phyloP scores from a whole-genome alignment of 2,113 vertebrate species.

The Leucosticte australis region DNA sequence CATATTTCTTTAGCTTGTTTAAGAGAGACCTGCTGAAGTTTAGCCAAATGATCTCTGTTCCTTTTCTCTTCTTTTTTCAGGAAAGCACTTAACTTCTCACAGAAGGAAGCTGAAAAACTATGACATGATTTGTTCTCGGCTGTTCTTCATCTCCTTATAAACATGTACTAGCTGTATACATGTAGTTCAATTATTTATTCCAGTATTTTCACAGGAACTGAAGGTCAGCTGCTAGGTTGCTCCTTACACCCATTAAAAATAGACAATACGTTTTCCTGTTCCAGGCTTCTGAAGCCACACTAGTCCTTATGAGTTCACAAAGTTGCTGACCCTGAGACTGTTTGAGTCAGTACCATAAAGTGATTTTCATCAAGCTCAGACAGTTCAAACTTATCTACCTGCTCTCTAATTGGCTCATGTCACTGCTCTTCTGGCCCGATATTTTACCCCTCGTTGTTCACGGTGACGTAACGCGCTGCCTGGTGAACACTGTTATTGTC shows the following conservation, averaged over 20 bases:
- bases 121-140: neutral
- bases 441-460: neutral
- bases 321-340: conserved; percentile 46
- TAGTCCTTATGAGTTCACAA: conserved; percentile 45
- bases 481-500: neutral
- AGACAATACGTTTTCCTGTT: conserved; percentile 23
- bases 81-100: conserved; percentile 20
- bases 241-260: conserved; percentile 41
- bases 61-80: neutral
- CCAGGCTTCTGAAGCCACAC: neutral
- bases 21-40: conserved; percentile 36
- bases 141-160: conserved; percentile 31
- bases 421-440: neutral
- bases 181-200: conserved; percentile 58
- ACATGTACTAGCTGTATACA: neutral
- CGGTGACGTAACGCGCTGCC: neutral
- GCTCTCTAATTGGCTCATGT: conserved; percentile 39
- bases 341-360: conserved; percentile 11
- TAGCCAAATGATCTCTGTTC: neutral
- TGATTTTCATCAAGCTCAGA: conserved; percentile 32
- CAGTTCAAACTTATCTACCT: conserved; percentile 12
- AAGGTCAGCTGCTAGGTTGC: conserved; percentile 42
- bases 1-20: conserved; percentile 38
- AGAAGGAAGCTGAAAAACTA: conserved; percentile 5
- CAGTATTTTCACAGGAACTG: conserved; percentile 24